Evolutionary conservation across 2,888 invertebrate genomes (phyloP), one percentile per base, ranked within the genome.

Genomic region (Eupithecia inturbata): DNA sequence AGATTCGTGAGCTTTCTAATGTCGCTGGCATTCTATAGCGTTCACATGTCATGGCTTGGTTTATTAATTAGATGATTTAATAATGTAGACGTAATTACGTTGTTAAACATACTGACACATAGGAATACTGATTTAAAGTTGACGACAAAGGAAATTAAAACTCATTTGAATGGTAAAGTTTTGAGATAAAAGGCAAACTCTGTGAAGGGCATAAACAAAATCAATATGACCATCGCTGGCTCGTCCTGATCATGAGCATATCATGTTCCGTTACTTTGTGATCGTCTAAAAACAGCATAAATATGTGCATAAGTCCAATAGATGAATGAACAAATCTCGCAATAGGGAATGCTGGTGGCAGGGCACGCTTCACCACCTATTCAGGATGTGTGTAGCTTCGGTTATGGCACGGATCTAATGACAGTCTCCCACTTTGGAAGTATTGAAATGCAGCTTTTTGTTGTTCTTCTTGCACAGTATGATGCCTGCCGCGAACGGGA

Each of bases 351-450:
- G 81, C 79, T 74, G 75, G 83, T 82, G 82, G 83, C 83, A 85
- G 85, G 84, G 91, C 93, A 92, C 92, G 89, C 91, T 91, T 89
- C 86, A 83, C 89, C 91, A 90, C 92, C 92, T 91, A 90, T 93
- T 92, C 91, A 93, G 93, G 94, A 93, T 92, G 90, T 39, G 14
- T 26, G 39, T 88, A 85, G 10, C 57, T 57, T 89, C 91, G 85
- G 86, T 92, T 94, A 94, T 93, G 94, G 93, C 88, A 85, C 87
- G 90, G 90, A 86, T 92, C 94, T 94, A 94, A 94, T 93, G 94
- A 93, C 92, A 87, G 88, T 83, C 85, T 88, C 93, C 92, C 85
- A 85, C 81, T 91, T 90, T 89, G 92, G 92, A 82, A 80, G 83
- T 87, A 88, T 87, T 88, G 88, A 88, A 87, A 86, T 87, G 85